Percentiles rank a stretch among this genome's conserved stretches.
phyloP scores from a whole-genome alignment of 1,140 invertebrate genomes.

The Panagrolaimus sp. region DNA sequence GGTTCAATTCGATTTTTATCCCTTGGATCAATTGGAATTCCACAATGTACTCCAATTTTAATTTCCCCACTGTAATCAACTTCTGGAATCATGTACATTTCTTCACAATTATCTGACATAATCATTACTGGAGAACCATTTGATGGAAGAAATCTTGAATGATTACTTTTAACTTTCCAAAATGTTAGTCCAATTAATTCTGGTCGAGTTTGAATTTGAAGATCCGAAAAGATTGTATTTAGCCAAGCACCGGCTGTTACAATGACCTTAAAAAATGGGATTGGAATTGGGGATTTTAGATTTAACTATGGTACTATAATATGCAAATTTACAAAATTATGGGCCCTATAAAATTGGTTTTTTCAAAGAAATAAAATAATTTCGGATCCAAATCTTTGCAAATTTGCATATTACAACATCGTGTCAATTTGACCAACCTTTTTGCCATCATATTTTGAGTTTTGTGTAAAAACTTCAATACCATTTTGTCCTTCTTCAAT shows the following conservation, averaged over 20 bases:
- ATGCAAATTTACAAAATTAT: no score
- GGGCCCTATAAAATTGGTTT: no score
- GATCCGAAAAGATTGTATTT: conserved; percentile 30
- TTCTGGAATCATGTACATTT: conserved; percentile 43
- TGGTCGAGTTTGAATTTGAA: conserved; percentile 26
- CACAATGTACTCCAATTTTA: conserved; percentile 41
- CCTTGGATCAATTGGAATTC: conserved; percentile 18
- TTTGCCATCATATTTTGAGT: conserved; percentile 4
- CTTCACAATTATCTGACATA: conserved; percentile 38
- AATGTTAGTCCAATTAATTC: conserved; percentile 38
- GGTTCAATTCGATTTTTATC: background rate
- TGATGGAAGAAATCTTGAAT: conserved; percentile 29
- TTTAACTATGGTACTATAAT: background rate
- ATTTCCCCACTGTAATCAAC: conserved; percentile 39
- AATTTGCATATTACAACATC: no score
- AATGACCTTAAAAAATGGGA: conserved; percentile 13
- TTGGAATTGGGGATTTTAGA: background rate
- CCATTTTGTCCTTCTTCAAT: conserved; percentile 9
- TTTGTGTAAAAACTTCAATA: conserved; percentile 14
- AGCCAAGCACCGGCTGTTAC: conserved; percentile 47
- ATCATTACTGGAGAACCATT: conserved; percentile 40
- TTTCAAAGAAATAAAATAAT: no score
- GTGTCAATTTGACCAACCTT: no score
- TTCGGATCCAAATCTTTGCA: no score
- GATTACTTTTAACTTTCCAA: conserved; percentile 36